These are phyloP conservation scores for Gonatopus flavifemur DNA, from an alignment of 1,140 invertebrate genomes.

Conservation along the genomic window DNA sequence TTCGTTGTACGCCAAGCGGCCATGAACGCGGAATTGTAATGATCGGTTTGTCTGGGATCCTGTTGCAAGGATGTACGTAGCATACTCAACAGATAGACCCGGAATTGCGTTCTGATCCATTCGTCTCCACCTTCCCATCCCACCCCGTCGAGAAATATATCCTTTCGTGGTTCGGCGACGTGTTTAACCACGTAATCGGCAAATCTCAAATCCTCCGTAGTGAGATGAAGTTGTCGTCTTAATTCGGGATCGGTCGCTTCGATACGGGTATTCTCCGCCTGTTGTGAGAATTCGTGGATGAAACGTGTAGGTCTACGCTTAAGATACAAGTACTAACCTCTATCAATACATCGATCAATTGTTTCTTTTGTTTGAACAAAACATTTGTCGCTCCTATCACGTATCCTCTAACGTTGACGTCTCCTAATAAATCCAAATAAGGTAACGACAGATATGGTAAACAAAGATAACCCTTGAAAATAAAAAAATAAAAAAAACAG, in stretches of 20 bases:
- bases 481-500: conserved; percentile 14
- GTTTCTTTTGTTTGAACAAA: conserved; percentile 92
- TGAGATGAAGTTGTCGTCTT: conserved; percentile 79
- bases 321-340: conserved; percentile 65
- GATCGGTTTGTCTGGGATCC: conserved; percentile 77
- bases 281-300: conserved; percentile 5
- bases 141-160: conserved; percentile 76
- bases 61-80: conserved; percentile 78
- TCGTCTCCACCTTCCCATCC: conserved; percentile 91
- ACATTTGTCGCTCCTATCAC: conserved; percentile 97
- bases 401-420: conserved; percentile 87
- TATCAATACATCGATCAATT: conserved; percentile 89
- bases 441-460: conserved; percentile 95
- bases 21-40: conserved; percentile 87
- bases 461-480: conserved; percentile 81
- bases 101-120: conserved; percentile 95
- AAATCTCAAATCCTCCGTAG: conserved; percentile 94
- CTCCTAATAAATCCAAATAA: conserved; percentile 89
- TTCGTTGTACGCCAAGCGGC: conserved; percentile 83
- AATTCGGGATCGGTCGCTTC: conserved; percentile 86
- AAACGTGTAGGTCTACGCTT: neutral
- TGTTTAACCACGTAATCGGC: conserved; percentile 90
- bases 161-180: conserved; percentile 76
- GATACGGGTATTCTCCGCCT: conserved; percentile 77
- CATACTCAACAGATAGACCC: conserved; percentile 86